Base-by-base conservation (phyloP, 1,140 invertebrate genomes). In the Chironomus tepperi region DNA sequence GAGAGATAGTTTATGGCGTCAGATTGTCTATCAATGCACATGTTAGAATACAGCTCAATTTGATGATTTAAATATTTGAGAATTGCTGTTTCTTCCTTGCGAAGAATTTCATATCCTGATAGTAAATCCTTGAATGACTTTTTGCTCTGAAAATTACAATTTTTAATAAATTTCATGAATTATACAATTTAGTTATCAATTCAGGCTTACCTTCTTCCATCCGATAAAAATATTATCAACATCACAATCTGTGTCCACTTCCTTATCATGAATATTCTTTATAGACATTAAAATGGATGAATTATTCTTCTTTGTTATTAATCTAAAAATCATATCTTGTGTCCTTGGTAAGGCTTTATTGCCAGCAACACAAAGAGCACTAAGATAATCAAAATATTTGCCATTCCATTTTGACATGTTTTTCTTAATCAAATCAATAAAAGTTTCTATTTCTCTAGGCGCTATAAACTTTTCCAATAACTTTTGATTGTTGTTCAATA, bases 21-120 rank as follows among this genome's bases (percentile, higher is more conserved):
- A 84, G 98, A 99, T 82, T 99, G 98, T 74, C 98, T 85, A 84
- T 99, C 98, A 74, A 99, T 86, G 83, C 98, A 99, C 97, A 99
- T 99, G 83, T 99, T 98, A 65, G 97, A 98, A 83, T 99, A 99
- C 57, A 99, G 85, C 85, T 99, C 96, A 72, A 99, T 86, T 84
- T 99, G 98, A 86, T 99, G 97, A 75, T 96, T 89, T 83, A 93
- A 98, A 84, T 94, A 96, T 79, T 94, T 92, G 72, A 96, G 83
- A 76, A 95, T 90, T 18, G 91, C 90, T 21, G 88, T 86, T 73
- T 90, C 88, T 76, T 89, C 88, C 64, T 87, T 80, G 75, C 83
- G 85, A 15, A 87, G 88, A 74, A 86, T 75, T 78, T 86, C 88
- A 0, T 87, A 84, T 82, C 89, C 85, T 77, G 77, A 89, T 15